Evolutionary conservation across 2,797 vertebrate species (phyloP).

Genomic region (Leptoclinus maculatus): DNA sequence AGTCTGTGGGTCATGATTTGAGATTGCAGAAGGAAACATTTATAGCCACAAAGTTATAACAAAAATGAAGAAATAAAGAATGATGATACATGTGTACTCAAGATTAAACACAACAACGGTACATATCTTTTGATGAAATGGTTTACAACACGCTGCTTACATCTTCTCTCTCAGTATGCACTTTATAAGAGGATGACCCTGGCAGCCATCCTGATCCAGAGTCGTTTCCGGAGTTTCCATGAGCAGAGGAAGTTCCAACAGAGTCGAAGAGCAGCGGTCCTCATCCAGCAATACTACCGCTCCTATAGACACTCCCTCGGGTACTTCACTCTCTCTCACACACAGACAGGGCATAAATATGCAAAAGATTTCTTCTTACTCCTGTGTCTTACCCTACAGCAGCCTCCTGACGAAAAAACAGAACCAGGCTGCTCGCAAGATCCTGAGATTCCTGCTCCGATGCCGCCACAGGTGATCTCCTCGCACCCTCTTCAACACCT

Average conservation of each 20-base stretch:
- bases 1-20: not conserved
- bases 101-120: not conserved
- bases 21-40: not conserved
- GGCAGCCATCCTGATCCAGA: conserved; percentile 99
- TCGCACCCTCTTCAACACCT: conserved; percentile 17
- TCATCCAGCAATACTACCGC: conserved; percentile 99
- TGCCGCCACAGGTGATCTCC: conserved; percentile 94
- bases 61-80: not conserved
- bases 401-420: conserved; percentile 99
- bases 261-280: conserved; percentile 95
- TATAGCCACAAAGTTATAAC: not conserved
- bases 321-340: conserved; percentile 50
- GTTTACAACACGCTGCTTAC: not conserved
- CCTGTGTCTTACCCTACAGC: conserved; percentile 82
- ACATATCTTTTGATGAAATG: not conserved
- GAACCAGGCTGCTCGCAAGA: conserved; percentile 99
- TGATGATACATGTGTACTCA: not conserved
- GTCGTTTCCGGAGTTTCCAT: conserved; percentile 99
- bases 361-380: conserved; percentile 11
- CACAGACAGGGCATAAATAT: not conserved
- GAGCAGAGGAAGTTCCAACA: conserved; percentile 99
- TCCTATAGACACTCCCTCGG: conserved; percentile 95
- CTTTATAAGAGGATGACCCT: conserved; percentile 99
- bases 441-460: conserved; percentile 98
- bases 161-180: conserved; percentile 91